Evolutionary conservation across 1,140 invertebrate genomes (phyloP), one percentile per base, ranked within the genome.

Genomic region (Notospermus geniculatus): DNA sequence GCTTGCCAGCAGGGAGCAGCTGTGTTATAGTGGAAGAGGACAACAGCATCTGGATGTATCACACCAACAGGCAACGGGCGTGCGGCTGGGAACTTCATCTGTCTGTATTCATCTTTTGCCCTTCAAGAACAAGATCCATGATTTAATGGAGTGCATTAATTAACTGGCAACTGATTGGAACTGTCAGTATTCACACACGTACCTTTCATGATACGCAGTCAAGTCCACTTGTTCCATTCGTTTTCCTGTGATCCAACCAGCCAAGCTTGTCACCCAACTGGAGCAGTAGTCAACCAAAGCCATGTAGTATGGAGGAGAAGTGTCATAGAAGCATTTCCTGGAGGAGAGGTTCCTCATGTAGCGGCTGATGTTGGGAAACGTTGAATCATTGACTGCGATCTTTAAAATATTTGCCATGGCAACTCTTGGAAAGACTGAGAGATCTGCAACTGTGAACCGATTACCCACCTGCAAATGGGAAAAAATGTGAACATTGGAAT

Each of bases 391-490:
- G 22, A 64, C 39, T 1, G 41, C 22, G 1, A 64, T 50, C 2
- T 58, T 58, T n/a, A 59, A 39, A 9, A 27, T 4, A 1, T 43
- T 41, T 39, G 56, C 55, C 63, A 64, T 64, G 22, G 15, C 22
- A 43, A 64, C 28, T 19, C 57, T 29, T 23, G 63, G 58, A 17
- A 60, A 57, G 9, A 64, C 57, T 15, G 63, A 43, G 19, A 64
- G 23, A 56, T 64, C 63, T 15, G 63, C 63, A 28, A 54, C 29
- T 25, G 63, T 57, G 43, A 56, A 64, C 11, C 19, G 5, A 57
- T 60, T 29, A 1, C 63, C 63, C 1, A 64, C 57, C 63, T 64
- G 41, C 43, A 50, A 36, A 15, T 7, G 15, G 32, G 32, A 36
- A 4, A 36, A 36, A 15, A 36, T 15, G 15, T 7, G 32, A 7